A percentile compares a stretch with the other conserved stretches of the same genome.
phyloP scores from a whole-genome alignment of 2,113 vertebrate species.

The Pseudorhombus dupliciocellatus region DNA sequence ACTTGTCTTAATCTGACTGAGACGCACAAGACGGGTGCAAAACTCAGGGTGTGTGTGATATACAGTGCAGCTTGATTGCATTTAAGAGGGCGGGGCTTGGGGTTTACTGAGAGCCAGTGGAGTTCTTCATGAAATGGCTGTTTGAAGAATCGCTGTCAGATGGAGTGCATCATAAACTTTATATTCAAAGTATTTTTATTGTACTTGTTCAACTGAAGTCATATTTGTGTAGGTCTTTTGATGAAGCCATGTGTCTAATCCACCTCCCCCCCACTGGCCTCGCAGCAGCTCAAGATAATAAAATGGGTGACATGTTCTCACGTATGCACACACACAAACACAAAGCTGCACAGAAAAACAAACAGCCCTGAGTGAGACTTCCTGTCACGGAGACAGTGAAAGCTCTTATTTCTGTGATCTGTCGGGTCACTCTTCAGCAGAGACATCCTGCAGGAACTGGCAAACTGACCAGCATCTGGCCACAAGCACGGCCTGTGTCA shows the following conservation, averaged over 20 bases:
- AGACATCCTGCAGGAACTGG: slow-evolving; percentile 67
- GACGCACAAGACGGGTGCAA: slow-evolving; percentile 9
- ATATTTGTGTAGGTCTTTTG: slow-evolving; percentile 45
- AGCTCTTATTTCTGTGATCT: slow-evolving; percentile 60
- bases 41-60: background rate
- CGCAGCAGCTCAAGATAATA: slow-evolving; percentile 54
- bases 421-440: slow-evolving; percentile 26
- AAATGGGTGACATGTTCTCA: slow-evolving; percentile 55
- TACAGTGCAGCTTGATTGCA: no score
- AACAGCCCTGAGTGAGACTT: slow-evolving; percentile 71
- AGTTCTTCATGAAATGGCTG: background rate
- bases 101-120: no score
- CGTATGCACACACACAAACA: slow-evolving; percentile 37
- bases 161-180: background rate
- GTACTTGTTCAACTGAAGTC: slow-evolving; percentile 15
- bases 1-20: background rate
- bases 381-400: slow-evolving; percentile 71
- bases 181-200: slow-evolving; percentile 22
- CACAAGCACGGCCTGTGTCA: slow-evolving; percentile 49
- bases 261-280: slow-evolving; percentile 21
- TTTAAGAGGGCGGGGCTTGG: no score
- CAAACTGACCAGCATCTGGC: slow-evolving; percentile 62
- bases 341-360: slow-evolving; percentile 53
- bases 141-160: slow-evolving; percentile 4
- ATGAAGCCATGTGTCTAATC: slow-evolving; percentile 61